These are phyloP conservation scores for Acyrthosiphon pisum DNA, from an alignment of 1,140 invertebrate genomes.

Conservation along the genomic window DNA sequence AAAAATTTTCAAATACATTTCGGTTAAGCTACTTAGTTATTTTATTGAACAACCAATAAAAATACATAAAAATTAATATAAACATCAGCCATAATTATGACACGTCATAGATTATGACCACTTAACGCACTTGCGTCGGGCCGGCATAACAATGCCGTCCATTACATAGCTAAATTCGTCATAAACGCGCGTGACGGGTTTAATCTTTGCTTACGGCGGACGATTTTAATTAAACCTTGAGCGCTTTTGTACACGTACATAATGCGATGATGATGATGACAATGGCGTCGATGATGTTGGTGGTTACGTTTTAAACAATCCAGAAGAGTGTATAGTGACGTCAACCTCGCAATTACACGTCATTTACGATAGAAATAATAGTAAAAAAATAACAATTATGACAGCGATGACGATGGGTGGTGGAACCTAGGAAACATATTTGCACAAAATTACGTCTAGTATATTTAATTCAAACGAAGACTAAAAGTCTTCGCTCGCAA, in stretches of 20 bases:
- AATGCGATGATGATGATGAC: no score
- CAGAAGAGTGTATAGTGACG: not conserved
- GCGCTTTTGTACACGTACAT: not conserved
- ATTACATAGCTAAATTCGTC: conserved; percentile 8
- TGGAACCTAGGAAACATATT: not conserved
- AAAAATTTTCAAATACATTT: not conserved
- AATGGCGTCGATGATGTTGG: not conserved
- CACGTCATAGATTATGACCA: not conserved
- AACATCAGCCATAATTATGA: not conserved
- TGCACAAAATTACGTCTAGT: not conserved
- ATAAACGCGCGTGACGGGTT: conserved; percentile 8
- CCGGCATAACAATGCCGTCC: no score
- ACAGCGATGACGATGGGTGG: not conserved
- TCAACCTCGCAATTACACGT: not conserved
- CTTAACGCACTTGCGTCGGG: not conserved
- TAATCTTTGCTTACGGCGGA: conserved; percentile 20
- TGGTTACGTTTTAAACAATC: conserved; percentile 34
- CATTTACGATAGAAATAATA: not conserved
- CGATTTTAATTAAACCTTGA: conserved; percentile 42
- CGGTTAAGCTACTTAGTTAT: no score
- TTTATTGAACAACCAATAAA: no score
- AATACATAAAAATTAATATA: no score
- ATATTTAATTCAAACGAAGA: no score
- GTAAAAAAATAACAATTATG: not conserved
- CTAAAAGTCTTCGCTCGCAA: no score